Evolutionary conservation across 1,140 invertebrate genomes (phyloP), one percentile per base, ranked within the genome.

Genomic region (Polyergus mexicanus): DNA sequence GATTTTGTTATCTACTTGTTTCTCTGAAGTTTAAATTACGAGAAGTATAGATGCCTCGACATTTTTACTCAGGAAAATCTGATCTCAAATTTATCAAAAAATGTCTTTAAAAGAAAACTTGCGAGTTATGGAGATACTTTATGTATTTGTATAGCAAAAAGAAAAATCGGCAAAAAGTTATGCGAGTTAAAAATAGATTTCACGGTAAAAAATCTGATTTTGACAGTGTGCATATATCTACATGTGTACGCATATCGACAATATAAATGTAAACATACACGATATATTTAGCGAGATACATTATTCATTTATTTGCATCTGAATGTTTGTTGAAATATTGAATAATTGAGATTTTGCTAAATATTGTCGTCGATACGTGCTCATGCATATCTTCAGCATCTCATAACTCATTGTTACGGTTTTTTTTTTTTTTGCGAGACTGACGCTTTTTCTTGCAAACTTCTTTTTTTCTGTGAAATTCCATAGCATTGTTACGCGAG

Each of bases 281-380:
- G 10, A 51, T 72, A 1, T 72, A 56, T 11, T 28, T 25, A 69
- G 13, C 41, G 19, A 58, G 47, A 51, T 69, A 69, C 4, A 8
- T 35, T 35, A 25, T 4, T 54, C 35, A 13, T 69, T 66, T 72
- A 19, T 51, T 51, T 56, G 8, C 69, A 72, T 72, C n/a, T 66
- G 32, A 66, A 66, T 66, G n/a, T 66, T n/a, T 2, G 22, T 38
- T 72, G 51, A 72, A 72, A 72, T 72, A n/a, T 54, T 54, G n/a
- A n/a, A n/a, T n/a, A n/a, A n/a, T n/a, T n/a, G n/a, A n/a, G n/a
- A n/a, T n/a, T 54, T 54, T 28, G 1, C 16, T 35, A 28, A 54
- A 51, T 3, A 51, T 51, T 51, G 16, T 51, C 1, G 16, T 47
- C 3, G 35, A 65, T 38, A 65, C n/a, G 13, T 22, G 32, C 35